Conservation (phyloP, 2,888 invertebrate species). For the Sarcophaga subvicina region DNA sequence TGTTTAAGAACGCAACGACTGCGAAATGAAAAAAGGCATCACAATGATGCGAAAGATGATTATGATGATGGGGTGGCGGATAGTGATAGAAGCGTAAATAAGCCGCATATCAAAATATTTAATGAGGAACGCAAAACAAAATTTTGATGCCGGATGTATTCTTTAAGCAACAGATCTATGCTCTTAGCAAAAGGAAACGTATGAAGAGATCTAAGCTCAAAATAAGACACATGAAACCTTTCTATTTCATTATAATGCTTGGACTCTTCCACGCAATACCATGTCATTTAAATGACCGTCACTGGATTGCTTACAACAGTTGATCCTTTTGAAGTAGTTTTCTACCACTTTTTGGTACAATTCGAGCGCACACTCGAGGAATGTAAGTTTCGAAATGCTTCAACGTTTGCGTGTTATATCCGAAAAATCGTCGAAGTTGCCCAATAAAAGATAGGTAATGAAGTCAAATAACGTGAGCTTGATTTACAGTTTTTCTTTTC, state of each 20-base stretch:
- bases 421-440: not conserved
- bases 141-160: not conserved
- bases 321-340: not conserved
- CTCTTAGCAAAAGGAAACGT: too few relatives aligned
- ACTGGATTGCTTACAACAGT: too few relatives aligned
- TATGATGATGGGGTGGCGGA: slow-evolving; percentile 28
- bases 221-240: too few relatives aligned
- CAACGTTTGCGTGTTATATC: not conserved
- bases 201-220: too few relatives aligned
- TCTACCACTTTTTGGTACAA: not conserved
- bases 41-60: not conserved
- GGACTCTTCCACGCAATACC: not conserved
- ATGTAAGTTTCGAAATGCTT: too few relatives aligned
- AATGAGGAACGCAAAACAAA: slow-evolving; percentile 29
- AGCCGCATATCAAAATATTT: slow-evolving; percentile 41
- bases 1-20: not conserved
- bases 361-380: not conserved
- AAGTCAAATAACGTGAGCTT: not conserved
- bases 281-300: not conserved
- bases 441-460: not conserved
- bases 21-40: not conserved
- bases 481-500: too few relatives aligned
- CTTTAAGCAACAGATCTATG: too few relatives aligned
- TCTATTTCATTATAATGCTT: too few relatives aligned
- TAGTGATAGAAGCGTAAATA: slow-evolving; percentile 65